A percentile compares a stretch with the other conserved stretches of the same genome.
Evolutionary conservation across 2,797 vertebrate species (phyloP).

Genomic region (Cetoscarus ocellatus): DNA sequence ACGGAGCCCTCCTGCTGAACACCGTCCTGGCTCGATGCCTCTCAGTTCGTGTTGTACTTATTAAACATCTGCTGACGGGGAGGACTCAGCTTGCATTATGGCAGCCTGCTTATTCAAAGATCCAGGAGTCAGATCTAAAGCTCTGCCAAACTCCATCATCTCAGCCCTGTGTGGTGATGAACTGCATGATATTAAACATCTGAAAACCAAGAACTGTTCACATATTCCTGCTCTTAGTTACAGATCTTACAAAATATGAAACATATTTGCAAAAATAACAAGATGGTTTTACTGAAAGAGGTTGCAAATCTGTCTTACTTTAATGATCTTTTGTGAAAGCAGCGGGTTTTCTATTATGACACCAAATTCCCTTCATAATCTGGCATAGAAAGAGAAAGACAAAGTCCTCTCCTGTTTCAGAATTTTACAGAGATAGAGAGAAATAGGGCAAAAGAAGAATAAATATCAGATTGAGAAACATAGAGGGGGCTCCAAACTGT

Average conservation of each 20-base stretch:
- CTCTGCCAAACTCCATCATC: conserved; percentile 31
- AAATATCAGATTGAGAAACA: too few relatives aligned
- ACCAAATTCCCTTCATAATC: too few relatives aligned
- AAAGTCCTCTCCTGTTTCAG: too few relatives aligned
- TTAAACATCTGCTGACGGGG: conserved; percentile 50
- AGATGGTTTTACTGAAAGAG: neutral
- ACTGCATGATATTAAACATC: conserved; percentile 10
- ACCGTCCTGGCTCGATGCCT: conserved; percentile 44
- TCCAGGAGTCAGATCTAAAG: conserved; percentile 26
- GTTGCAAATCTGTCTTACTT: neutral
- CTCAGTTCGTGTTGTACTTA: conserved; percentile 27
- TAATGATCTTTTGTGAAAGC: too few relatives aligned
- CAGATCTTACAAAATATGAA: neutral
- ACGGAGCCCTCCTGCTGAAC: conserved; percentile 14
- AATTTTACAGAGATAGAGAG: too few relatives aligned
- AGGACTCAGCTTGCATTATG: conserved; percentile 40
- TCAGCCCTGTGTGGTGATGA: neutral
- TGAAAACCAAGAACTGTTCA: neutral
- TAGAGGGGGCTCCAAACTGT: too few relatives aligned
- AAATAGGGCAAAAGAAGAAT: too few relatives aligned
- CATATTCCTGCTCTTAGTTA: neutral
- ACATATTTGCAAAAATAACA: neutral
- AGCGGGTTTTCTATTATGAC: too few relatives aligned
- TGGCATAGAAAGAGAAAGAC: too few relatives aligned
- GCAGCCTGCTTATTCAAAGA: conserved; percentile 45